A percentile compares a stretch with the other conserved stretches of the same genome.
Evolutionary conservation across 64 coral and sea anemone genomes (phyloP).

Genomic region (Catalaphyllia jardinei): DNA sequence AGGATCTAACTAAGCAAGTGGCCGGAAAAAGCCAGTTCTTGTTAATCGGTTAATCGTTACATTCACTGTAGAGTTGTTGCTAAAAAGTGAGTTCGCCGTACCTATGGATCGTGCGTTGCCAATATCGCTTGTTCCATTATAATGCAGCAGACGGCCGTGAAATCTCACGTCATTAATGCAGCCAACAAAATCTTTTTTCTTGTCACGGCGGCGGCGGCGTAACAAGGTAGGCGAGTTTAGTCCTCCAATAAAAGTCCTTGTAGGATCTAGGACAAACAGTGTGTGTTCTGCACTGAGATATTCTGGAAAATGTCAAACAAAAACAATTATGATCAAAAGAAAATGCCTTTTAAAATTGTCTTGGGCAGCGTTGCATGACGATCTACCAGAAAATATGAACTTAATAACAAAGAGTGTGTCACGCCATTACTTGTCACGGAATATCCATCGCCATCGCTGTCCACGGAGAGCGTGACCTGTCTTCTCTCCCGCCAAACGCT

Average conservation of each 20-base stretch:
- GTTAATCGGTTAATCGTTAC: neutral
- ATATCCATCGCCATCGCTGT: slow-evolving; percentile 52
- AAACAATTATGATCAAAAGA: neutral
- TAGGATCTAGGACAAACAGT: slow-evolving; percentile 60
- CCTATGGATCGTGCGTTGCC: slow-evolving; percentile 40
- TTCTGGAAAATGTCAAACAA: slow-evolving; percentile 30
- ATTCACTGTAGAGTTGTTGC: neutral
- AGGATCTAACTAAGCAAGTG: too few relatives aligned
- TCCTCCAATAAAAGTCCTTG: slow-evolving; percentile 68
- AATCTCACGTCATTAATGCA: slow-evolving; percentile 85
- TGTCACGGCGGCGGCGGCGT: slow-evolving; percentile 31
- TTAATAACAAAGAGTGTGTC: neutral
- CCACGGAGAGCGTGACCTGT: slow-evolving; percentile 52
- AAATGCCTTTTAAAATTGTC: neutral
- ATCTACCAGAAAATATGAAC: neutral
- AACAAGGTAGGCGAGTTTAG: slow-evolving; percentile 11
- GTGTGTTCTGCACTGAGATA: slow-evolving; percentile 51
- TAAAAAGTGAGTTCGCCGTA: neutral
- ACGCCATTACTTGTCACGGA: slow-evolving; percentile 44
- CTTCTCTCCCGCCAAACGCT: slow-evolving; percentile 63
- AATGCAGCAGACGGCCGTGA: slow-evolving; percentile 62
- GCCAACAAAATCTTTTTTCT: slow-evolving; percentile 73
- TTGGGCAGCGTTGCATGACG: neutral
- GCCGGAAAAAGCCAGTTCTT: neutral
- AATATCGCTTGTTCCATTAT: slow-evolving; percentile 36